Evolutionary conservation across 1,140 invertebrate genomes (phyloP), one percentile per base, ranked within the genome.

Genomic region (Tetragnatha versicolor): DNA sequence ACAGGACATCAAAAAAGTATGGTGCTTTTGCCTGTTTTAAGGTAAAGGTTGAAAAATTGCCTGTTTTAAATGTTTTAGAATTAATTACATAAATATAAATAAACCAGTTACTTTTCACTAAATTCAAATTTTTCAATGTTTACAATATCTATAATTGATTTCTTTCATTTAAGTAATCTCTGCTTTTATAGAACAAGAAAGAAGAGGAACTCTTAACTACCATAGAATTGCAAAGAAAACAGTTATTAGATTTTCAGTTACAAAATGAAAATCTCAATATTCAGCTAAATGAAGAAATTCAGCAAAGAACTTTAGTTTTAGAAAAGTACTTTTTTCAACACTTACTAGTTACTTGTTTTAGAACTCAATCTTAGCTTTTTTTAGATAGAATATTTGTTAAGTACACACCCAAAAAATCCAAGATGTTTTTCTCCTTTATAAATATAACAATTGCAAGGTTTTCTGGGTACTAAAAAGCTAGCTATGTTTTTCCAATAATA

Each of bases 311-410:
- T 49, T 63, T 75, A 22, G 55, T 75, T 20, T 17, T 58, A 2
- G 39, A 75, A 63, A 61, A 75, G 70, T 75, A 75, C 25, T 27
- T n/a, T n/a, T n/a, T n/a, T n/a, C n/a, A n/a, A n/a, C n/a, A n/a
- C n/a, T n/a, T n/a, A n/a, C n/a, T n/a, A n/a, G 27, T 60, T 60
- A 17, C 33, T 27, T 31, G 4, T 60, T 29, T 12, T 2, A 53
- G 39, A 9, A 42, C 7, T 17, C 17, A 53, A 14, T 53, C 22
- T 20, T 9, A 9, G 5, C 7, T 53, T 53, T 14, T 10, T 53
- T 10, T 20, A 22, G 22, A 53, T 53, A 22, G 20, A 53, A 53
- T 53, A 7, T 22, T 6, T 53, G 49, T 10, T 53, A 14, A 53
- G 22, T 14, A 10, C 10, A 14, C 7, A 10, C 49, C n/a, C n/a